Percentiles rank a stretch among this genome's conserved stretches.
Evolutionary conservation across 2,797 vertebrate species (phyloP).

Genomic region (Ctenosaura bakeri): DNA sequence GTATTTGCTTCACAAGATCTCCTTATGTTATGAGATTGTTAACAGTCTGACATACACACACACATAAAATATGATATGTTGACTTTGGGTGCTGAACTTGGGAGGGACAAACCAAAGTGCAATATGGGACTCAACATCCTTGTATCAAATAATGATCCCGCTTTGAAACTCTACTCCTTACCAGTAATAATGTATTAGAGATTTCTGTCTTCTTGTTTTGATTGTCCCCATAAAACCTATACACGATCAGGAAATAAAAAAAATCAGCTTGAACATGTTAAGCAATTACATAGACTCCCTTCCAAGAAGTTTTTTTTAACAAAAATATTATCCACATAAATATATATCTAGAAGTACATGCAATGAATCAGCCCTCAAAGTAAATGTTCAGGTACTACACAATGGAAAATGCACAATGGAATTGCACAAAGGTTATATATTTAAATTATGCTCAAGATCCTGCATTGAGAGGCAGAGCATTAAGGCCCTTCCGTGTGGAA

Average conservation of each 20-base stretch:
- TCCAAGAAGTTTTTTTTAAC: too few relatives aligned
- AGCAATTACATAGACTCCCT: too few relatives aligned
- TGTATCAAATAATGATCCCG: neutral
- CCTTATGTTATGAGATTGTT: too few relatives aligned
- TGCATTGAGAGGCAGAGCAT: too few relatives aligned
- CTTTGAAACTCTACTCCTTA: neutral
- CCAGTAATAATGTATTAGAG: neutral
- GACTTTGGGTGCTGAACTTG: neutral
- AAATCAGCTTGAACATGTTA: too few relatives aligned
- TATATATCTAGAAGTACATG: neutral
- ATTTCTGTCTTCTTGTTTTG: too few relatives aligned
- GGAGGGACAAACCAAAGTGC: neutral
- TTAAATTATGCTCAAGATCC: neutral
- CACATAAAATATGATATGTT: neutral
- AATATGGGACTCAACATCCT: neutral
- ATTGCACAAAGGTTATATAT: neutral
- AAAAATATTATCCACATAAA: too few relatives aligned
- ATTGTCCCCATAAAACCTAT: too few relatives aligned
- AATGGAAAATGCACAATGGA: neutral
- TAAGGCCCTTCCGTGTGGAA: too few relatives aligned
- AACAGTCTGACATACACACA: too few relatives aligned
- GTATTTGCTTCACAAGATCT: too few relatives aligned
- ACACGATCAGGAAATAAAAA: too few relatives aligned
- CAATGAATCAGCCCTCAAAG: neutral
- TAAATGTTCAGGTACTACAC: neutral